Percentiles rank a stretch among this genome's conserved stretches.
phyloP scores from a whole-genome alignment of 2,113 vertebrate species.

The Pogonocichla stellata region DNA sequence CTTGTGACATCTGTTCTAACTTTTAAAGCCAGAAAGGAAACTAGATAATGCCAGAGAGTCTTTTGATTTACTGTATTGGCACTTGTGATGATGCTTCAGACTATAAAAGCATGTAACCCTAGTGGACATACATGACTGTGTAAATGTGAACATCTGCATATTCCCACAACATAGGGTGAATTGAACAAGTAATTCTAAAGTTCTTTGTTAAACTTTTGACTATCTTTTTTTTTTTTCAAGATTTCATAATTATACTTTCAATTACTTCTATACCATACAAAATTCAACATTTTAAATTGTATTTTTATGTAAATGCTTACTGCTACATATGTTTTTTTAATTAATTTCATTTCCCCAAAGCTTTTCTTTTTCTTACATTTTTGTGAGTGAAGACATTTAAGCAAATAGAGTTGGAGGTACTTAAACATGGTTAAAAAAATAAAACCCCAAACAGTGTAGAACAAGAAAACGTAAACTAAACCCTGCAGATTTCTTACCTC shows the following conservation, averaged over 20 bases:
- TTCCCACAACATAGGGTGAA: constrained; percentile 42
- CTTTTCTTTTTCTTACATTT: neutral
- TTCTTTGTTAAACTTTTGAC: constrained; percentile 33
- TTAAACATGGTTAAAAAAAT: neutral
- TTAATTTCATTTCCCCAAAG: constrained; percentile 5
- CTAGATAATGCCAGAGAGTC: constrained; percentile 86
- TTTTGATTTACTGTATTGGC: constrained; percentile 91
- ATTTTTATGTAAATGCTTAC: constrained; percentile 23
- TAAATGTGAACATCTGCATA: constrained; percentile 54
- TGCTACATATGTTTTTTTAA: neutral
- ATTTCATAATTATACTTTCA: constrained; percentile 49
- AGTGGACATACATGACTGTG: constrained; percentile 61
- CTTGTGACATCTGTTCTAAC: constrained; percentile 94
- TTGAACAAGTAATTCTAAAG: constrained; percentile 5
- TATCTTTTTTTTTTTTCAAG: neutral
- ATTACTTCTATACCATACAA: neutral
- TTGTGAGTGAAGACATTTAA: neutral
- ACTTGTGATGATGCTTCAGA: constrained; percentile 70
- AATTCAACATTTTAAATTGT: constrained; percentile 16
- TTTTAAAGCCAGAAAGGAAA: constrained; percentile 93
- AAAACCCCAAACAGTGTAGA: neutral
- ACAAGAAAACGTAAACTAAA: constrained; percentile 57
- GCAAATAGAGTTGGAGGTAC: neutral
- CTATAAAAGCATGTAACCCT: constrained; percentile 66
- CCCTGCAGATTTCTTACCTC: constrained; percentile 72